Evolutionary conservation across 2,113 vertebrate genomes (phyloP), one percentile per base, ranked within the genome.

Genomic region (Grammomys surdaster): DNA sequence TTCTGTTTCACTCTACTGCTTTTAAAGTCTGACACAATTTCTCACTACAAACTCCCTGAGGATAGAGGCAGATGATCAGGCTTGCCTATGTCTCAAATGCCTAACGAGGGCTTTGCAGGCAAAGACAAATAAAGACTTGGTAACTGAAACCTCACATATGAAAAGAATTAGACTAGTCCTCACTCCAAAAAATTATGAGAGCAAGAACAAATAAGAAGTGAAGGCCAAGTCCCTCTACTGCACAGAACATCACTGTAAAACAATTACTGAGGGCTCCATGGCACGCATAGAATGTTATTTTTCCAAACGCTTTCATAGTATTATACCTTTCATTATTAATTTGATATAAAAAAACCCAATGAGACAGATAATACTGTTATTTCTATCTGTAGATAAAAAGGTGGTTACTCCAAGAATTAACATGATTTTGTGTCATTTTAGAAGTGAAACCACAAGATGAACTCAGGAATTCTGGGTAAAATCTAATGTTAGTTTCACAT

Each of bases 91-190:
- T 65, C 75, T 86, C 82, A 11, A 75, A 76, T 75, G 60, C 91
- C 72, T 82, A 93, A 86, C 28, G 24, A 95, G 56, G n/a, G 65
- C 88, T 76, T 88, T 91, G 43, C 33, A 90, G 36, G 58, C 56
- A 88, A n/a, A 17, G 54, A 93, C 87, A 84, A 95, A 90, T 88
- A 90, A 93, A 82, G 89, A 95, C 54, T 84, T 97, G 48, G 76
- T 95, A 93, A 97, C 26, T 92, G 58, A 96, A 77, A 84, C 75
- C 78, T 96, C 51, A 76, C 95, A 95, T 86, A 70, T 89, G 92
- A 91, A 97, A 95, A 98, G 67, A 94, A 95, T 95, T 96, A 97
- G 46, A 96, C 81, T 92, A 95, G 48, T 94, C 87, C 70, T 96
- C 87, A 97, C 73, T 72, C 67, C 82, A 87, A 88, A 92, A 90